Evolutionary conservation across 2,797 vertebrate species (phyloP).

Genomic region (Propithecus perrieri): DNA sequence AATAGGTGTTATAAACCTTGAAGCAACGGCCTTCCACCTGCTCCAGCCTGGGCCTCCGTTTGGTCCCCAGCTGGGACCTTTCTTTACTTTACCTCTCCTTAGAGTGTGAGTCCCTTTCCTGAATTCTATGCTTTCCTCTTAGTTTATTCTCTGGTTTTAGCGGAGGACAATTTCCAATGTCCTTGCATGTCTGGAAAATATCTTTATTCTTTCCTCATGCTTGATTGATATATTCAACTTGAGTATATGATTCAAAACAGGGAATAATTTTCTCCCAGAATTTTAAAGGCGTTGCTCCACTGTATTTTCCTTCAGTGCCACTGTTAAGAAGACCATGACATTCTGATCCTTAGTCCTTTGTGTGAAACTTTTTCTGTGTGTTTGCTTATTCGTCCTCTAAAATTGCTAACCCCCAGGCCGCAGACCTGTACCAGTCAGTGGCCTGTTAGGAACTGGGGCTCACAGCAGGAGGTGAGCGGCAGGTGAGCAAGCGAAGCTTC

Average conservation of each 20-base stretch:
- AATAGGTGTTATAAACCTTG: background rate
- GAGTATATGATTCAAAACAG: background rate
- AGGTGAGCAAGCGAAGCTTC: no score
- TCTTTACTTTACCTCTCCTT: background rate
- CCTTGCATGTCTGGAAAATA: background rate
- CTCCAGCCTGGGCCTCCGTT: background rate
- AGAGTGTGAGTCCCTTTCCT: background rate
- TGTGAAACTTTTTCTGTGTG: background rate
- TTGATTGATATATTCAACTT: background rate
- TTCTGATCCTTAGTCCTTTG: background rate
- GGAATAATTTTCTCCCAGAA: background rate
- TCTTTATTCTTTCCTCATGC: background rate
- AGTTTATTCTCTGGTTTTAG: background rate
- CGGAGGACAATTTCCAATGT: background rate
- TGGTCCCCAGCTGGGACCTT: background rate
- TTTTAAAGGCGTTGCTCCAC: background rate
- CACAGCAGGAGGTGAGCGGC: no score
- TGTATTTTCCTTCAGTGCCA: background rate
- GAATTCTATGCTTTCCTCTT: background rate
- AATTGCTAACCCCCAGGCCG: no score
- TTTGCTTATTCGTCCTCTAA: background rate
- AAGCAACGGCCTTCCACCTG: background rate
- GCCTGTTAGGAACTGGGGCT: no score
- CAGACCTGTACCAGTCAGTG: no score
- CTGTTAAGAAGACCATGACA: background rate